A percentile compares a stretch with the other conserved stretches of the same genome.
phyloP scores from a whole-genome alignment of 1,140 invertebrate genomes.

The Eciton burchellii region DNA sequence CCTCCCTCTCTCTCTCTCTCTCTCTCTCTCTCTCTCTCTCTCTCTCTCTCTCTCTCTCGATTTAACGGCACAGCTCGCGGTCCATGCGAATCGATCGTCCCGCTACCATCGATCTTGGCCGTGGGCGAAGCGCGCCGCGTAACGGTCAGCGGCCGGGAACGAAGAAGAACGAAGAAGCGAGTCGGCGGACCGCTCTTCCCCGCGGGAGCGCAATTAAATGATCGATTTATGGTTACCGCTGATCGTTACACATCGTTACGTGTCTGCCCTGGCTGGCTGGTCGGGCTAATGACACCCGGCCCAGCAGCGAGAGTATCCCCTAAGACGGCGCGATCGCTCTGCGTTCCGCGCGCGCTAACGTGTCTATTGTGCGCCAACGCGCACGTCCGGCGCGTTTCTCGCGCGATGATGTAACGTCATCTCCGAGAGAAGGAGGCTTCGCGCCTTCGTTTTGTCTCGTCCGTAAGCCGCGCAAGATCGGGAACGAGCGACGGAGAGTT shows the following conservation, averaged over 20 bases:
- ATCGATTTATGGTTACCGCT: conserved; percentile 80
- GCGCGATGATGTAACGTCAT: too few relatives aligned
- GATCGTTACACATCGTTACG: conserved; percentile 78
- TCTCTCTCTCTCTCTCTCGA: conserved; percentile 41
- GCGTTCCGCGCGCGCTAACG: conserved; percentile 12
- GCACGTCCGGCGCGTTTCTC: too few relatives aligned
- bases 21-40: too few relatives aligned
- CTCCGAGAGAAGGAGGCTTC: too few relatives aligned
- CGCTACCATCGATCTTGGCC: conserved; percentile 65
- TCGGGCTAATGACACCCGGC: conserved; percentile 76
- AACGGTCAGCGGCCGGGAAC: conserved; percentile 51
- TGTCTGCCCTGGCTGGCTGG: conserved; percentile 62
- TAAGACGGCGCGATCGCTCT: not conserved
- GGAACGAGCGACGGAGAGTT: too few relatives aligned
- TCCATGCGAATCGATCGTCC: conserved; percentile 65
- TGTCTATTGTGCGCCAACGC: conserved; percentile 46
- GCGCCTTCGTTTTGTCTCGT: too few relatives aligned
- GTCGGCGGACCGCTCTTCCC: conserved; percentile 68
- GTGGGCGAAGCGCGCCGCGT: conserved; percentile 38
- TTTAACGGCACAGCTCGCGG: conserved; percentile 48
- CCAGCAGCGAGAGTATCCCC: conserved; percentile 15
- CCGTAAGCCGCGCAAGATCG: too few relatives aligned
- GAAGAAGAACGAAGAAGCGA: conserved; percentile 51
- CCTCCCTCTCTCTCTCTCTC: too few relatives aligned
- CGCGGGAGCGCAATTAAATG: conserved; percentile 79